Base-by-base conservation (phyloP, 2,113 vertebrate genomes). In the Opisthocomus hoazin region DNA sequence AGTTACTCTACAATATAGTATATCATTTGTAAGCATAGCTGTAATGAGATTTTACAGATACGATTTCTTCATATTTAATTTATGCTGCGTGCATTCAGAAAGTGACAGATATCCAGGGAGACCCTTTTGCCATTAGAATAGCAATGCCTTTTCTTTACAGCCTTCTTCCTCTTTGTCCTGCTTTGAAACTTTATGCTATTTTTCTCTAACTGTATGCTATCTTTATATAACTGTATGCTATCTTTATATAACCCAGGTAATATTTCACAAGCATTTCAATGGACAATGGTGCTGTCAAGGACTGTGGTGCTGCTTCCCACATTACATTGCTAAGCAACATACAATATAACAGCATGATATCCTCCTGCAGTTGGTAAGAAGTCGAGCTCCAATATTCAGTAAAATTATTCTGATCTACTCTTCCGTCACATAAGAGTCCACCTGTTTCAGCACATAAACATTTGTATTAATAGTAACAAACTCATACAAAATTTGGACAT, bases 291-390 rank as follows among this genome's bases (percentile, higher is more conserved):
- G 94, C 93, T 97, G 91, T 94, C 96, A 97, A 93, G 89, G 92
- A 91, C 96, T 94, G 74, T 94, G 96, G 95, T 93, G 94, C 95
- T 87, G 91, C 94, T 97, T 97, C 96, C 91, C 92, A 94, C 95
- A 87, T 95, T 82, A 68, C 93, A 97, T 97, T 97, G 96, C 96
- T 96, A 96, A 97, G 96, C 96, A 96, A 97, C 96, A 94, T 96
- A 96, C 95, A 97, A 95, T 96, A 65, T 58, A 97, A 94, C 96
- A 96, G 96, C 96, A 73, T 94, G 96, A 94, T 87, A 87, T 75
- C 70, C 90, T 95, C 61, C 94, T 92, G 95, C 94, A 63, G 77
- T 68, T 94, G 95, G 91, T 63, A 82, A 91, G 75, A 88, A 93
- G 87, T 96, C 95, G 94, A 80, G 89, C 91, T 94, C 84, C 78